A percentile compares a stretch with the other conserved stretches of the same genome.
Evolutionary conservation across 2,797 vertebrate species (phyloP).

Genomic region (Gallinago solitaria): DNA sequence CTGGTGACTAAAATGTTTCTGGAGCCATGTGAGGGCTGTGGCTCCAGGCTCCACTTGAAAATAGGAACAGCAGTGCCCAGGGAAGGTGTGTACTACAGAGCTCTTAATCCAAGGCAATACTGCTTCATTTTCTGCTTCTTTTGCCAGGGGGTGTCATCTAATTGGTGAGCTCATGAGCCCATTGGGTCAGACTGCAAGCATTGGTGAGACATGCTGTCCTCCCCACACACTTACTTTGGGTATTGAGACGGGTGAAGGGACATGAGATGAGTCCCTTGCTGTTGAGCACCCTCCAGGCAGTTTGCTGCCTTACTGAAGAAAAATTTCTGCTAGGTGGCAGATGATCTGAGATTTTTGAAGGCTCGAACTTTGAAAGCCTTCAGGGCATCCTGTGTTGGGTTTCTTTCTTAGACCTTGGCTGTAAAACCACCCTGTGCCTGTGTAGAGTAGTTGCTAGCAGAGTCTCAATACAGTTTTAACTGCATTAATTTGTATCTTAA

Average conservation of each 20-base stretch:
- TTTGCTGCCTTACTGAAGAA: background rate
- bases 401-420: background rate
- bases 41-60: background rate
- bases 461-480: background rate
- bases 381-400: background rate
- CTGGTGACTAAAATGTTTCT: background rate
- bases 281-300: background rate
- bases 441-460: background rate
- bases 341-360: background rate
- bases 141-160: background rate
- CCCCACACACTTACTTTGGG: rapidly evolving
- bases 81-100: background rate
- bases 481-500: background rate
- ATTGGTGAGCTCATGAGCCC: background rate
- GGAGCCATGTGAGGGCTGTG: background rate
- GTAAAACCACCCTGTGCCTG: background rate
- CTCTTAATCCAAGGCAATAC: background rate
- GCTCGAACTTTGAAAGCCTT: background rate
- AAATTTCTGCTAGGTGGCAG: background rate
- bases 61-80: background rate
- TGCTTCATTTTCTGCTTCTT: background rate
- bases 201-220: background rate
- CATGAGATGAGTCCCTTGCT: background rate
- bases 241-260: background rate
- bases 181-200: background rate